Evolutionary conservation across 2,888 invertebrate species (phyloP), one percentile per base, ranked within the genome.

Genomic region (Lycaena phlaeas): DNA sequence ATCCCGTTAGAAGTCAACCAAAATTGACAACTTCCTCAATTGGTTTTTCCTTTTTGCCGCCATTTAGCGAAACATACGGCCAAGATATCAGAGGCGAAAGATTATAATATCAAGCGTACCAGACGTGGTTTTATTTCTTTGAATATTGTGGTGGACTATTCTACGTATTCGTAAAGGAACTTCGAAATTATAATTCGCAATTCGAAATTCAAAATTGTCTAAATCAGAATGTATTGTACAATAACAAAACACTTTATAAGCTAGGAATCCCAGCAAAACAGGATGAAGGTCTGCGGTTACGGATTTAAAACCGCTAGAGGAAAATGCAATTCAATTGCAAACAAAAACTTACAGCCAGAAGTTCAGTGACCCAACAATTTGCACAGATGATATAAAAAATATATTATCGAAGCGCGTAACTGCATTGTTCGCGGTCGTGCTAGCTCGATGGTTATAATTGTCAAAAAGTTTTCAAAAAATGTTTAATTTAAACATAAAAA

Each of bases 271-370:
- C 34, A 18, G 4, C 12, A 34, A 11, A 34, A 34, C 34, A 22
- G 34, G 34, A 34, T 9, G 22, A 22, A 11, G n/a, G n/a, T n/a
- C 22, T 34, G 34, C 12, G 34, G 34, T 34, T 34, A 3, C 34
- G 22, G 12, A 22, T n/a, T 12, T 6, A 22, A 22, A 34, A 34
- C 34, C 34, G 34, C 34, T 34, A 34, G 34, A 34, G 34, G 34
- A 34, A 34, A 34, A 12, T 34, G 34, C 34, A 34, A 34, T 34
- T 34, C 18, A 18, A 12, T 12, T 27, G 18, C 34, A 34, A 34
- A 34, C 34, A 34, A 34, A 34, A 34, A 34, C n/a, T n/a, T n/a
- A n/a, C n/a, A n/a, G 9, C 22, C 34, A 31, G 34, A 34, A 18
- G 34, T 34, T 34, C 34, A 18, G 12, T 12, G 22, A 34, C 34